These are phyloP conservation scores for Globicephala melas DNA, from an alignment of 2,113 vertebrate species.

Conservation along the genomic window DNA sequence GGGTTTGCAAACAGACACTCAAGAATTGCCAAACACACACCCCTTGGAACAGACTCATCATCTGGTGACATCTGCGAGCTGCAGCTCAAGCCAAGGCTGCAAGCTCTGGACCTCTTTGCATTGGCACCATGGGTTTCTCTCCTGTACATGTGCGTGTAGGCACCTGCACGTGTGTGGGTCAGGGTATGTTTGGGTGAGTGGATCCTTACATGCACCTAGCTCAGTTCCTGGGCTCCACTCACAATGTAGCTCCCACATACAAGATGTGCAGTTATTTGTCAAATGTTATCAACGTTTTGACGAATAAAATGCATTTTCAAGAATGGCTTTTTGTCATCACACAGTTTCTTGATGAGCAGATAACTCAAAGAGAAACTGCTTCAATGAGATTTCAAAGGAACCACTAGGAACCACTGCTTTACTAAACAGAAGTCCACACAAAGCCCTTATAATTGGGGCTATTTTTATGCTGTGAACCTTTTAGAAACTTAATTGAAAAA, in stretches of 20 bases:
- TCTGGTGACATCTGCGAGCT: neutral
- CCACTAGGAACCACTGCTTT: neutral
- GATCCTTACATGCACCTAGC: neutral
- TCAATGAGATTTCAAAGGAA: neutral
- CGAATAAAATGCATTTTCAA: conserved; percentile 1
- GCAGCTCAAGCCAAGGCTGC: neutral
- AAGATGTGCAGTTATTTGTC: neutral
- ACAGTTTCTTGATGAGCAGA: neutral
- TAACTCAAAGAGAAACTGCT: conserved; percentile 20
- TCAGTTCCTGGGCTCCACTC: neutral
- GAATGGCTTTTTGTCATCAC: conserved; percentile 9
- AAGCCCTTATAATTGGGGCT: neutral
- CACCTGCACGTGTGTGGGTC: accelerated
- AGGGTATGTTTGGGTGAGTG: neutral
- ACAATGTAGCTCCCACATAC: neutral
- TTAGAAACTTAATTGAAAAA: conserved; percentile 30
- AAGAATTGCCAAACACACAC: neutral
- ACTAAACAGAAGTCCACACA: neutral
- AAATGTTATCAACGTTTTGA: neutral
- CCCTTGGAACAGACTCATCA: neutral
- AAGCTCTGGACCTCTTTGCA: neutral
- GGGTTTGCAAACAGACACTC: conserved; percentile 33
- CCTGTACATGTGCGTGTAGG: accelerated
- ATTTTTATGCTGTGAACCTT: neutral
- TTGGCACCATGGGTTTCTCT: neutral